These are phyloP conservation scores for Novumbra hubbsi DNA, from an alignment of 2,797 vertebrate genomes.

Conservation along the genomic window DNA sequence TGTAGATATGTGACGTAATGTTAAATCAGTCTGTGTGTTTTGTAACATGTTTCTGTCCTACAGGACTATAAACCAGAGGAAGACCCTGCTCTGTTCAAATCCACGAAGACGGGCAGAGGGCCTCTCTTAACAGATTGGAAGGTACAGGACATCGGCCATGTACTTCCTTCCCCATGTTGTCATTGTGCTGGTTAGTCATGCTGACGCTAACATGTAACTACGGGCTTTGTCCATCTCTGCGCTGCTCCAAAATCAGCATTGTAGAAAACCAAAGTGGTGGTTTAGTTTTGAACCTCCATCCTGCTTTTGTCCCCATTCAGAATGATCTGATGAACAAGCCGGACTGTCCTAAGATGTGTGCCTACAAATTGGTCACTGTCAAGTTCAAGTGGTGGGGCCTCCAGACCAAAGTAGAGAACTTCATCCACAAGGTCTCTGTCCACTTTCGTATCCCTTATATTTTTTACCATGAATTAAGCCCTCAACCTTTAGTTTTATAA, in stretches of 20 bases:
- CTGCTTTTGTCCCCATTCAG: slow-evolving; percentile 60
- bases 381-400: slow-evolving; percentile 98
- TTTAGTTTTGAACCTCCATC: not conserved
- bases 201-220: not conserved
- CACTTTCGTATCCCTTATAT: not conserved
- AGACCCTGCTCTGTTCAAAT: slow-evolving; percentile 90
- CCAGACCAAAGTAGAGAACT: slow-evolving; percentile 93
- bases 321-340: slow-evolving; percentile 81
- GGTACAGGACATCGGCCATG: slow-evolving; percentile 63
- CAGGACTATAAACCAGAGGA: slow-evolving; percentile 95
- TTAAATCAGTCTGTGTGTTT: not conserved
- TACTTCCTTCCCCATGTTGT: too few relatives aligned
- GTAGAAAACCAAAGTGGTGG: not conserved
- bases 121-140: slow-evolving; percentile 93
- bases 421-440: slow-evolving; percentile 87
- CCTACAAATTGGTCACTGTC: slow-evolving; percentile 96
- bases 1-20: not conserved
- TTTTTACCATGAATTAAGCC: not conserved
- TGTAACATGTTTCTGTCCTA: slow-evolving; percentile 17
- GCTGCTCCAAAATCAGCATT: not conserved
- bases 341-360: slow-evolving; percentile 92
- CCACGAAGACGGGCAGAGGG: slow-evolving; percentile 89
- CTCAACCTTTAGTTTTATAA: too few relatives aligned
- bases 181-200: not conserved
- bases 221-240: not conserved